These are phyloP conservation scores for Rhabdomys pumilio DNA, from an alignment of 2,797 vertebrate genomes.

Conservation along the genomic window DNA sequence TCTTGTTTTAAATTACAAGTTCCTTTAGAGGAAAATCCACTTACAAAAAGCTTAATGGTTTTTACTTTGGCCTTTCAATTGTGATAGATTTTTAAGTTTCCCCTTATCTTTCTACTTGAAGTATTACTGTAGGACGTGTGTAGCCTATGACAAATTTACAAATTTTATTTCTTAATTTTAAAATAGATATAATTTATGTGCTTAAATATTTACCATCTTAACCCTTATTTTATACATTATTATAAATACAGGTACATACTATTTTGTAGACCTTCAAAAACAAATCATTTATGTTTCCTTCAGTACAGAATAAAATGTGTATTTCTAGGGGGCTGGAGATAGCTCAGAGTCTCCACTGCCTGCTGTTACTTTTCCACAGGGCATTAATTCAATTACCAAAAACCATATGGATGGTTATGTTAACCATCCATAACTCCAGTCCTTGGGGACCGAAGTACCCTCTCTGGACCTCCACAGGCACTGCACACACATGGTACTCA, in stretches of 20 bases:
- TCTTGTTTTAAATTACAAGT: constrained; percentile 83
- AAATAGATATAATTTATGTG: constrained; percentile 71
- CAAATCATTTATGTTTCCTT: constrained; percentile 9
- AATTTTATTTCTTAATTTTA: constrained; percentile 54
- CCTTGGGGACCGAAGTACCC: too few relatives aligned
- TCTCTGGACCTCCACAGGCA: neutral
- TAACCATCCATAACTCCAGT: neutral
- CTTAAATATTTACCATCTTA: constrained; percentile 72
- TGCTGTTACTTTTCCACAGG: neutral
- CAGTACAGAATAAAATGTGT: constrained; percentile 13
- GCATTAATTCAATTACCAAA: neutral
- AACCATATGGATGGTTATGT: neutral
- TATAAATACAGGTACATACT: neutral
- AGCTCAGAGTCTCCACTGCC: neutral
- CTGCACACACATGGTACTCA: neutral
- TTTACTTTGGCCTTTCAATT: constrained; percentile 77
- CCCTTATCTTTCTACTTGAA: constrained; percentile 67
- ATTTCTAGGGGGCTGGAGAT: neutral
- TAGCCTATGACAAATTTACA: constrained; percentile 49
- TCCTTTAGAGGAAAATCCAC: constrained; percentile 81
- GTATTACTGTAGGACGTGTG: constrained; percentile 43
- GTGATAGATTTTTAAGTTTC: constrained; percentile 77
- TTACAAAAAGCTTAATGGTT: constrained; percentile 79
- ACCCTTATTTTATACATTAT: neutral
- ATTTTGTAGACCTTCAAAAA: neutral